A percentile compares a stretch with the other conserved stretches of the same genome.
Conservation (phyloP, 2,888 invertebrate species). For the Stenoptilia bipunctidactyla region DNA sequence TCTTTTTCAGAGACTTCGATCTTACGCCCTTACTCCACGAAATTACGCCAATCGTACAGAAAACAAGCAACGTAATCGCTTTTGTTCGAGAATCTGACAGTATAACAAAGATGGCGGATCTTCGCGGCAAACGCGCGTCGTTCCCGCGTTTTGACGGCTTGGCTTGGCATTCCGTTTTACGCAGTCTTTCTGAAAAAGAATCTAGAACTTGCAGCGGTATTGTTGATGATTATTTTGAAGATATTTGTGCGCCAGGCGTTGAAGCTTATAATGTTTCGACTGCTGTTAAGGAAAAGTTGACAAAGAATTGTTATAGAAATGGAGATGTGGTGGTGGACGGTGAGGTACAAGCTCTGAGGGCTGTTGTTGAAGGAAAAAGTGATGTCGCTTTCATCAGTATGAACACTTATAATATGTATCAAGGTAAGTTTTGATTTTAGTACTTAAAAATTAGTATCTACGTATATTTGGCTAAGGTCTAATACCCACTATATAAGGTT, state of each 20-base stretch:
- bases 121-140: slow-evolving; percentile 80
- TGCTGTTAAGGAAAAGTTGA: slow-evolving; percentile 23
- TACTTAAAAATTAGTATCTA: no score
- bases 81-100: slow-evolving; percentile 73
- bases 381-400: slow-evolving; percentile 86
- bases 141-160: slow-evolving; percentile 85
- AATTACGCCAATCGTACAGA: slow-evolving; percentile 66
- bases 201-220: slow-evolving; percentile 47
- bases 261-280: slow-evolving; percentile 21
- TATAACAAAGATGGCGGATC: slow-evolving; percentile 72
- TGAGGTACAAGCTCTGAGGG: slow-evolving; percentile 75
- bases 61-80: slow-evolving; percentile 76
- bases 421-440: slow-evolving; percentile 66
- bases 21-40: slow-evolving; percentile 74
- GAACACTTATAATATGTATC: slow-evolving; percentile 70
- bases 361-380: slow-evolving; percentile 75
- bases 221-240: slow-evolving; percentile 73
- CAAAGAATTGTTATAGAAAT: slow-evolving; percentile 39
- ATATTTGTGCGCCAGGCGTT: slow-evolving; percentile 73
- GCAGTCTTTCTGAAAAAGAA: slow-evolving; percentile 45
- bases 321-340: slow-evolving; percentile 41
- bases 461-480: no score
- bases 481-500: no score
- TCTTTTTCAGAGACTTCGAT: slow-evolving; percentile 61
- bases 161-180: slow-evolving; percentile 73